Percentiles rank a stretch among this genome's conserved stretches.
Evolutionary conservation across 2,113 vertebrate species (phyloP).

Genomic region (Archilochus colubris): DNA sequence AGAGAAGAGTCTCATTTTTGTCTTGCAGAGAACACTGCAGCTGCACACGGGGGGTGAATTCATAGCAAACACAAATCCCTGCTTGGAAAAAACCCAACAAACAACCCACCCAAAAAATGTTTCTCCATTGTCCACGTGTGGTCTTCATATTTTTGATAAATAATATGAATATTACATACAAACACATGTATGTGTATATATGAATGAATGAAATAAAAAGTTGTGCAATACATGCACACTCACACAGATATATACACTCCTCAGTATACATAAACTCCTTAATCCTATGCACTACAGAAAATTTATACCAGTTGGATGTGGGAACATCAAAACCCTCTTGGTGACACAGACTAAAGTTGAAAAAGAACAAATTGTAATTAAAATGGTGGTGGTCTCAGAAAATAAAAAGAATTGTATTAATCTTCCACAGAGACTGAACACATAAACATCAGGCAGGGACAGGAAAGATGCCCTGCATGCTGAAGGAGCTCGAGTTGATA

Average conservation of each 20-base stretch:
- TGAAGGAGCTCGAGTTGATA: not conserved
- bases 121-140: not conserved
- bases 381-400: not conserved
- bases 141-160: not conserved
- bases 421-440: not conserved
- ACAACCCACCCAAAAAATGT: not conserved
- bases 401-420: not conserved
- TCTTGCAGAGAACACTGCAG: not conserved
- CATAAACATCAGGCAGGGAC: slow-evolving; percentile 10
- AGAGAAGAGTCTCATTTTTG: not conserved
- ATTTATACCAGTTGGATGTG: not conserved
- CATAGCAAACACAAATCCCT: not conserved
- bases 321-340: not conserved
- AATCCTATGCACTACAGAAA: not conserved
- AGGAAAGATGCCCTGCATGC: not conserved
- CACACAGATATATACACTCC: not conserved
- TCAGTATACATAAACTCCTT: not conserved
- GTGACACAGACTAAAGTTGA: not conserved
- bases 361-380: not conserved
- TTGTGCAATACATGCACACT: not conserved
- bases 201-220: not conserved
- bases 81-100: not conserved
- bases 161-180: not conserved
- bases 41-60: not conserved
- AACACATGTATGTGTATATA: not conserved